These are phyloP conservation scores for Drosophila nigricruria DNA, from an alignment of 2,888 invertebrate genomes.

Conservation along the genomic window DNA sequence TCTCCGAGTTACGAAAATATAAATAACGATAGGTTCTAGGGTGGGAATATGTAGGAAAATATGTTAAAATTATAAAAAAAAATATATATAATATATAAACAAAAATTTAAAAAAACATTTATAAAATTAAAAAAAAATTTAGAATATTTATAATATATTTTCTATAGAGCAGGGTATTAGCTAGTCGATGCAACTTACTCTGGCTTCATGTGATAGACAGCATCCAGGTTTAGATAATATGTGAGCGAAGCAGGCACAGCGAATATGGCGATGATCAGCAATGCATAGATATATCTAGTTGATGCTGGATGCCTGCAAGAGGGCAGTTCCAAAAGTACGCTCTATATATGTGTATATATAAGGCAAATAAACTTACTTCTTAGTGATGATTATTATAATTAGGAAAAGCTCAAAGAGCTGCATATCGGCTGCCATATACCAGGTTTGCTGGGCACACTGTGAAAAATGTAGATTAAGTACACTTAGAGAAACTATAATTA, in stretches of 20 bases:
- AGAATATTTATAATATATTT: background rate
- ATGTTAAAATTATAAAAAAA: background rate
- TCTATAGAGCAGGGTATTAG: background rate
- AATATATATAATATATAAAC: background rate
- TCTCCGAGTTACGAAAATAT: slow-evolving; percentile 73
- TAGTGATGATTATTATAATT: slow-evolving; percentile 66
- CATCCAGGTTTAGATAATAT: slow-evolving; percentile 72
- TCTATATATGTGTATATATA: background rate
- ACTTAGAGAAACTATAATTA: background rate
- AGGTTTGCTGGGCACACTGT: slow-evolving; percentile 83
- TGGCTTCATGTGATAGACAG: slow-evolving; percentile 76
- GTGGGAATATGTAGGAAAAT: background rate
- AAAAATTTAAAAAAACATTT: background rate
- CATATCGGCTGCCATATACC: slow-evolving; percentile 83
- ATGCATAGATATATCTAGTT: slow-evolving; percentile 41
- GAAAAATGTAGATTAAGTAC: background rate
- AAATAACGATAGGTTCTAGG: slow-evolving; percentile 80
- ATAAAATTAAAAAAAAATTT: background rate
- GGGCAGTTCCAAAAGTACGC: background rate
- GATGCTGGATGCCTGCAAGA: slow-evolving; percentile 62
- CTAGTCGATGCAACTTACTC: slow-evolving; percentile 63
- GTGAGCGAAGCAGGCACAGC: slow-evolving; percentile 66
- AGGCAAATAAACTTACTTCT: slow-evolving; percentile 65
- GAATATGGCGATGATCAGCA: slow-evolving; percentile 44
- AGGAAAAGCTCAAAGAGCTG: slow-evolving; percentile 80